Evolutionary conservation across 2,113 vertebrate species (phyloP).

Genomic region (Silurus meridionalis): DNA sequence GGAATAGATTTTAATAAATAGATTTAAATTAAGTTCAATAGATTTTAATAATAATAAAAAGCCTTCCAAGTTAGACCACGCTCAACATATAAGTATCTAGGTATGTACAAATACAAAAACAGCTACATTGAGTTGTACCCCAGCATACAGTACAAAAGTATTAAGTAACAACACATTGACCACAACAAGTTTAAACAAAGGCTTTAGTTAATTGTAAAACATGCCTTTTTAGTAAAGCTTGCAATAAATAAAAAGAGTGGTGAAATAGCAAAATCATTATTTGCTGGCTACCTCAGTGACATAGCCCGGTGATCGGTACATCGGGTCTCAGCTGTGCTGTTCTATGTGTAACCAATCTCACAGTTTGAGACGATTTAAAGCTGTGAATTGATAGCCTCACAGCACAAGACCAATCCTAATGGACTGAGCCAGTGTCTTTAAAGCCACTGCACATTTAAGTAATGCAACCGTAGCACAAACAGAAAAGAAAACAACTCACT

Average conservation of each 20-base stretch:
- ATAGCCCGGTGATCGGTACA: neutral
- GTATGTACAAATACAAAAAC: neutral
- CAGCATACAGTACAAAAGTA: neutral
- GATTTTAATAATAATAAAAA: neutral
- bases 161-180: neutral
- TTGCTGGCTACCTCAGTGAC: neutral
- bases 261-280: neutral
- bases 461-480: constrained; percentile 16
- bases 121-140: neutral
- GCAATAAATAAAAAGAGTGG: neutral
- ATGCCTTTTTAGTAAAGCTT: neutral
- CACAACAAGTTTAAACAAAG: neutral
- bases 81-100: neutral
- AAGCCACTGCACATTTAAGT: neutral
- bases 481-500: constrained; percentile 25
- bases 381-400: neutral
- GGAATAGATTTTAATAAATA: neutral
- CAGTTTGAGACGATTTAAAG: neutral
- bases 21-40: too few relatives aligned
- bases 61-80: neutral
- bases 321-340: constrained; percentile 2
- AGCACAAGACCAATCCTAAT: neutral
- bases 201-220: neutral
- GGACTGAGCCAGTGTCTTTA: neutral
- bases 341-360: neutral